Evolutionary conservation across 2,113 vertebrate genomes (phyloP).

Genomic region (Terrapene triunguis): DNA sequence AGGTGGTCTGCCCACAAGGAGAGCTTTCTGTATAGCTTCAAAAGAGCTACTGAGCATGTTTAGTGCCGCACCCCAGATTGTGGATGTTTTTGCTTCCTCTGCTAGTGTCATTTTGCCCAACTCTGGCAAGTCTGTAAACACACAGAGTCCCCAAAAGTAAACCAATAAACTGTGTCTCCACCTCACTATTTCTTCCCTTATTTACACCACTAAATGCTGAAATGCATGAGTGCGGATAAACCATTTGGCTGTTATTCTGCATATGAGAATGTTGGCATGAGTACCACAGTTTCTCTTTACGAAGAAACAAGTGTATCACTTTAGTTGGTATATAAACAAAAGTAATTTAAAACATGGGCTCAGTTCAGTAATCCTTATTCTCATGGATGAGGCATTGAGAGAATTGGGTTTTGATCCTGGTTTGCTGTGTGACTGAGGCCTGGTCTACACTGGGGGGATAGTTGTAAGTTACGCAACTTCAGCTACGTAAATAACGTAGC

Average conservation of each 20-base stretch:
- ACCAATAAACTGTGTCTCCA: not conserved
- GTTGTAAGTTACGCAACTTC: too few species aligned
- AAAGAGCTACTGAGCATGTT: not conserved
- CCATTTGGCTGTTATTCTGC: not conserved
- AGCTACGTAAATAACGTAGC: too few species aligned
- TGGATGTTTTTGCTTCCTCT: not conserved
- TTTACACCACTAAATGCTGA: not conserved
- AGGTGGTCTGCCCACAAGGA: not conserved
- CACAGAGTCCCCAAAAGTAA: not conserved
- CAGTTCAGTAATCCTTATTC: not conserved
- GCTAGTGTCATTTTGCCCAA: not conserved
- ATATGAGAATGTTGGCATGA: rapidly evolving
- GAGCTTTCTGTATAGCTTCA: not conserved
- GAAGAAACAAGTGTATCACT: not conserved
- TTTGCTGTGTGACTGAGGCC: not conserved
- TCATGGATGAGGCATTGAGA: not conserved
- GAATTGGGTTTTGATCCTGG: not conserved
- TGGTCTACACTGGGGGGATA: too few species aligned
- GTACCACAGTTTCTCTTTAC: not conserved
- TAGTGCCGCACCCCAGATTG: not conserved
- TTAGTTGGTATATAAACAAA: not conserved
- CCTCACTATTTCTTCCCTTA: not conserved
- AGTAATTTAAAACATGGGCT: not conserved
- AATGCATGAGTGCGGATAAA: not conserved
- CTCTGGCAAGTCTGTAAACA: not conserved